Evolutionary conservation across 1,140 invertebrate species (phyloP), one percentile per base, ranked within the genome.

Genomic region (Drosophila micromelanica): DNA sequence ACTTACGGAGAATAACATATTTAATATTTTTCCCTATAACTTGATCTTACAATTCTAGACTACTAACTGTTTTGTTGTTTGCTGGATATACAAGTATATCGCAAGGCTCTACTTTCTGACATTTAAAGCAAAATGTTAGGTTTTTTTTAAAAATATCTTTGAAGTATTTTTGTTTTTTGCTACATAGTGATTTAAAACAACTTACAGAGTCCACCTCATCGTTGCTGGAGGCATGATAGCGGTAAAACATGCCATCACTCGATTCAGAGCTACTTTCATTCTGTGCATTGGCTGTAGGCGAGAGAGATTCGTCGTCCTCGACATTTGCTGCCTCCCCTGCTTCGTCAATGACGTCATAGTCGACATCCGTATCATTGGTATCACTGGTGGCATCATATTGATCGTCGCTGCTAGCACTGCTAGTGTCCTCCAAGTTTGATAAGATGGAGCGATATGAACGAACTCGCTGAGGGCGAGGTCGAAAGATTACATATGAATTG

Each of bases 401-500:
- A 3, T n/a, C 11, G 8, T 60, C 30, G n/a, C 27, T 52, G 23
- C n/a, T n/a, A n/a, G n/a, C 8, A 12, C 4, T 46, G 62, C 15
- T 57, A 40, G 32, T 67, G 20, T 5, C 6, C n/a, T 20, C 11
- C 20, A 48, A 11, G 8, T 30, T 42, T 5, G 8, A 13, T 12
- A 15, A 15, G 23, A 27, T n/a, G n/a, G 27, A 45, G 11, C 42
- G 79, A 71, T 82, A 82, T 9, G 65, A 57, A 17, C 79, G 79
- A 12, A 51, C 73, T 11, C 23, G 12, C 17, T 49, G 78, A 6
- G 61, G 51, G 38, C 20, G 20, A 3, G 49, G 69, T 3, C 52
- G 73, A 37, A 63, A 51, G n/a, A 80, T 80, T 30, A 32, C 32
- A 9, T 52, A 45, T 1, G 32, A 57, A 3, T 32, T 56, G 5